These are phyloP conservation scores for Cosmia pyralina DNA, from an alignment of 2,888 invertebrate species.

Conservation along the genomic window DNA sequence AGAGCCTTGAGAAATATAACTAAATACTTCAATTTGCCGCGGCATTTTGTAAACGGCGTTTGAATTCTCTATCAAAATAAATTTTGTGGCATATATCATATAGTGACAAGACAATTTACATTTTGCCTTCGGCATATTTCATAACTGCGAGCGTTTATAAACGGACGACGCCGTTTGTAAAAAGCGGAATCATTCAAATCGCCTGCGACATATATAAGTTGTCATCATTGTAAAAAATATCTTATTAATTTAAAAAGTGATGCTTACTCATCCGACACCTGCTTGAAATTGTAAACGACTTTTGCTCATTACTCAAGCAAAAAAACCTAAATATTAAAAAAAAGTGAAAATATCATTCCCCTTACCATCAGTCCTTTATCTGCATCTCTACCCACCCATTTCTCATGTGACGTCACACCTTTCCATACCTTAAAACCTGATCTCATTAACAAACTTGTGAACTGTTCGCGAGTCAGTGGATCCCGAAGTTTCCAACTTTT, in stretches of 20 bases:
- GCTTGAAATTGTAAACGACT: background rate
- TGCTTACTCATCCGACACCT: background rate
- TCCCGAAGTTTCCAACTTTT: constrained; percentile 61
- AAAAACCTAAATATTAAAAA: background rate
- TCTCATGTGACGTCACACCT: constrained; percentile 29
- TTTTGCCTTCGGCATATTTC: too few species aligned
- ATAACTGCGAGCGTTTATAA: too few species aligned
- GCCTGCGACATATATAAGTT: too few species aligned
- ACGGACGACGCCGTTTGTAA: too few species aligned
- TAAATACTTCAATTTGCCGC: too few species aligned
- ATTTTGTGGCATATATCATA: too few species aligned
- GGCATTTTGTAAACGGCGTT: too few species aligned
- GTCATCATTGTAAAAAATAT: background rate
- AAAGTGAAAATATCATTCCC: background rate
- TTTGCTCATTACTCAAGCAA: background rate
- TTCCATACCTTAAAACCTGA: constrained; percentile 44
- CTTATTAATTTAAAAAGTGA: background rate
- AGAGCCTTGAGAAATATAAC: too few species aligned
- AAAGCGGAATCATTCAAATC: too few species aligned
- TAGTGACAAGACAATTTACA: too few species aligned
- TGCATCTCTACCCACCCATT: constrained; percentile 10
- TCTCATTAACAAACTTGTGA: constrained; percentile 52
- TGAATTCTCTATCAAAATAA: too few species aligned
- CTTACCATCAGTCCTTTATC: background rate
- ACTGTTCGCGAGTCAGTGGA: constrained; percentile 32